Percentiles rank a stretch among this genome's conserved stretches.
Conservation (phyloP, 2,888 invertebrate genomes). For the Chymomyza amoena region DNA sequence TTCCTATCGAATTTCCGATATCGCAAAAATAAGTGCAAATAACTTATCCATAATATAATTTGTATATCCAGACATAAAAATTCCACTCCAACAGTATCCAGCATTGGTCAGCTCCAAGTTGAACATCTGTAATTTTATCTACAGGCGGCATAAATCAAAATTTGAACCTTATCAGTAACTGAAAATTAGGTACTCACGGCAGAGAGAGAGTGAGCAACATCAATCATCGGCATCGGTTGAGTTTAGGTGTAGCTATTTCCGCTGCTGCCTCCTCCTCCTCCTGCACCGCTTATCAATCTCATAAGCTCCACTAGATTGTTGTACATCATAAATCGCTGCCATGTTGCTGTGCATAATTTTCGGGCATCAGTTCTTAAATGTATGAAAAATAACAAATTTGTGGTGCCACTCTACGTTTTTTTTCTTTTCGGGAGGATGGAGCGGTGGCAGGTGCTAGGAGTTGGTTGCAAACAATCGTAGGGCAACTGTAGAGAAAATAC, state of each 20-base stretch:
- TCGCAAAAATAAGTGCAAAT: no score
- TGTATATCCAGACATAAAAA: no score
- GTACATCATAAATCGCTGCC: slow-evolving; percentile 8
- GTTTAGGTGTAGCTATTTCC: background rate
- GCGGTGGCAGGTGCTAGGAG: background rate
- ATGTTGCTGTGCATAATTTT: slow-evolving; percentile 12
- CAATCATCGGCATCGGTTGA: background rate
- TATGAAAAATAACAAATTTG: slow-evolving; percentile 9
- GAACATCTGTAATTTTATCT: background rate
- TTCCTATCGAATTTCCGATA: no score
- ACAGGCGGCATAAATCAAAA: background rate
- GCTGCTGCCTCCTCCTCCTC: background rate
- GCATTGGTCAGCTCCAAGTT: no score
- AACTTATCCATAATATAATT: no score
- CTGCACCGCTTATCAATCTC: background rate
- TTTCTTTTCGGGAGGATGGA: no score
- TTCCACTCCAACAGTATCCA: no score
- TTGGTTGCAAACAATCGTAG: background rate
- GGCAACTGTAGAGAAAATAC: slow-evolving; percentile 12
- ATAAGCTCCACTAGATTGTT: background rate
- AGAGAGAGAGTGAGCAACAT: background rate
- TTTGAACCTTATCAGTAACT: background rate
- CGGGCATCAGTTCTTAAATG: slow-evolving; percentile 1
- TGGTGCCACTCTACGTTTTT: background rate
- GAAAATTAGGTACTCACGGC: background rate